Evolutionary conservation across 2,888 invertebrate species (phyloP).

Genomic region (Cephus runcator): DNA sequence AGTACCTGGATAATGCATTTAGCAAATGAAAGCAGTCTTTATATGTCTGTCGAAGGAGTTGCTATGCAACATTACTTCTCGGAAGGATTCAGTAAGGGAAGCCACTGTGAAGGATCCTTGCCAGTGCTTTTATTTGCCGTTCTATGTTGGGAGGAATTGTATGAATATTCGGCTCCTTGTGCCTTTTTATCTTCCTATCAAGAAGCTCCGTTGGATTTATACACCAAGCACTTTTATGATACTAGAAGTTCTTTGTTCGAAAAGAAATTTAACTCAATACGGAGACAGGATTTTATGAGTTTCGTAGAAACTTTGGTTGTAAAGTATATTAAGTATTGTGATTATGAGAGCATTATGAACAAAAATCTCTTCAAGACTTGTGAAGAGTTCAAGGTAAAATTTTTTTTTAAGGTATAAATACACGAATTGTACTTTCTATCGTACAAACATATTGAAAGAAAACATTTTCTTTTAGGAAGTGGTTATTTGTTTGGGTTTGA

Average conservation of each 20-base stretch:
- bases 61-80: slow-evolving; percentile 37
- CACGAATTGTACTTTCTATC: slow-evolving; percentile 7
- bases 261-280: slow-evolving; percentile 65
- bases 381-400: slow-evolving; percentile 44
- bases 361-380: slow-evolving; percentile 34
- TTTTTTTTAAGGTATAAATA: slow-evolving; percentile 19
- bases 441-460: slow-evolving; percentile 1
- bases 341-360: slow-evolving; percentile 44
- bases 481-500: slow-evolving; percentile 68
- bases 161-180: slow-evolving; percentile 69
- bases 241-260: slow-evolving; percentile 74
- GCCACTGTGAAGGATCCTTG: slow-evolving; percentile 80
- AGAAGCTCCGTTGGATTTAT: slow-evolving; percentile 78
- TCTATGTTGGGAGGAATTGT: slow-evolving; percentile 85
- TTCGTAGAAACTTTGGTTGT: slow-evolving; percentile 65
- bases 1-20: slow-evolving; percentile 47
- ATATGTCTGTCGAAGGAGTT: slow-evolving; percentile 49
- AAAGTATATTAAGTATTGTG: slow-evolving; percentile 33
- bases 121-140: slow-evolving; percentile 73
- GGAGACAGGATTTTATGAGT: slow-evolving; percentile 57
- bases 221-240: slow-evolving; percentile 73
- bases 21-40: slow-evolving; percentile 28
- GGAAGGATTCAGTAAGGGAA: slow-evolving; percentile 39
- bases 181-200: slow-evolving; percentile 77
- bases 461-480: slow-evolving; percentile 59